Evolutionary conservation across 2,888 invertebrate genomes (phyloP).

Genomic region (Mayetiola destructor): DNA sequence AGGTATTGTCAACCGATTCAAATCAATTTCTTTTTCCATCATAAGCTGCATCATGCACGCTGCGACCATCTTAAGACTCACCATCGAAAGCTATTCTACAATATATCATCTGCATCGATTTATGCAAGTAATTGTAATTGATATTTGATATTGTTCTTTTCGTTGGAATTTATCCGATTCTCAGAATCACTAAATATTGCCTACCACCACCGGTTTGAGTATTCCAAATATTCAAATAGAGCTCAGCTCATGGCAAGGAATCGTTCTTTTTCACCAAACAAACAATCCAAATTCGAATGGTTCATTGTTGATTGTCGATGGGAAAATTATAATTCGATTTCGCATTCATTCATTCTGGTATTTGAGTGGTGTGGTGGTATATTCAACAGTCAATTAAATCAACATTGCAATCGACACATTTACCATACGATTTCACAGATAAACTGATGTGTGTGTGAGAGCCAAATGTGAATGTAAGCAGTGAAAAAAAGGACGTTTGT

Average conservation of each 20-base stretch:
- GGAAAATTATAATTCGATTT: not conserved
- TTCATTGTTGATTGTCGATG: not conserved
- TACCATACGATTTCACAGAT: not conserved
- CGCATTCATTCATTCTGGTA: not conserved
- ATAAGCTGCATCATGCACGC: too few relatives aligned
- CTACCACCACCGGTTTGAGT: too few relatives aligned
- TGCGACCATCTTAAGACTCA: too few relatives aligned
- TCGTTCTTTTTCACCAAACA: not conserved
- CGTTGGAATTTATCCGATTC: not conserved
- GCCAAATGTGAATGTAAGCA: too few relatives aligned
- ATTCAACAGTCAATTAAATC: not conserved
- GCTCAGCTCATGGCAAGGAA: too few relatives aligned
- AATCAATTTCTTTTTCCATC: too few relatives aligned
- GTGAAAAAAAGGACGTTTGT: too few relatives aligned
- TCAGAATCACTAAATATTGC: not conserved
- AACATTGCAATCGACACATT: constrained; percentile 8
- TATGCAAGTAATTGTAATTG: constrained; percentile 8
- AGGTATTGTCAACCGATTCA: constrained; percentile 1
- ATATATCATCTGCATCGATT: not conserved
- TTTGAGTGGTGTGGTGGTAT: not conserved
- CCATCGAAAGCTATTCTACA: not conserved
- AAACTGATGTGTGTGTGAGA: too few relatives aligned
- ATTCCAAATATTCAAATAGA: too few relatives aligned
- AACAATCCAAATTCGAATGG: not conserved
- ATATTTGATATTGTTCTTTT: not conserved